These are phyloP conservation scores for Sorex maritimensis DNA, from an alignment of 2,797 vertebrate species.

Conservation along the genomic window DNA sequence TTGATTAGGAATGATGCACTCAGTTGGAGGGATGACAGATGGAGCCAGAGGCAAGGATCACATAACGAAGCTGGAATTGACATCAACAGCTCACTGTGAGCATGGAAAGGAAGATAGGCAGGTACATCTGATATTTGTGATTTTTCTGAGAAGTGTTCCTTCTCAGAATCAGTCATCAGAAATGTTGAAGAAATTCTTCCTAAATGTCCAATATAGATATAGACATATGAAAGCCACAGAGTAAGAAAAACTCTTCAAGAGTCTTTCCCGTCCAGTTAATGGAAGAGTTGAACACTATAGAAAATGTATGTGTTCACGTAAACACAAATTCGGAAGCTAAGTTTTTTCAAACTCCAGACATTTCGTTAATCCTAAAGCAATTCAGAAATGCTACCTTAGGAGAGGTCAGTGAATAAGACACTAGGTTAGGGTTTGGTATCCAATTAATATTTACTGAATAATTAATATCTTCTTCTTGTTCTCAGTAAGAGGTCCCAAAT, in stretches of 20 bases:
- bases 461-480: background rate
- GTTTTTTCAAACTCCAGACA: background rate
- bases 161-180: background rate
- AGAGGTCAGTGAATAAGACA: background rate
- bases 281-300: background rate
- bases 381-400: background rate
- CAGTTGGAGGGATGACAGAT: background rate
- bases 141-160: background rate
- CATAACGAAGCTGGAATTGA: background rate
- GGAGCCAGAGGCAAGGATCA: background rate
- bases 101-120: background rate
- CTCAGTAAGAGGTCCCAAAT: background rate
- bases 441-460: background rate
- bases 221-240: background rate
- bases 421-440: background rate
- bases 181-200: background rate
- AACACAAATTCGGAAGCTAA: background rate
- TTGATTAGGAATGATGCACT: conserved; percentile 19
- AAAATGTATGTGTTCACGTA: background rate
- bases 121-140: background rate
- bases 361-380: background rate
- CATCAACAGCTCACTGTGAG: background rate
- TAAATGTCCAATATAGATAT: background rate
- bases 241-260: background rate
- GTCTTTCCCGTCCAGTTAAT: background rate